Evolutionary conservation across 2,113 vertebrate genomes (phyloP), one percentile per base, ranked within the genome.

Genomic region (Campylomormyrus tamandua): DNA sequence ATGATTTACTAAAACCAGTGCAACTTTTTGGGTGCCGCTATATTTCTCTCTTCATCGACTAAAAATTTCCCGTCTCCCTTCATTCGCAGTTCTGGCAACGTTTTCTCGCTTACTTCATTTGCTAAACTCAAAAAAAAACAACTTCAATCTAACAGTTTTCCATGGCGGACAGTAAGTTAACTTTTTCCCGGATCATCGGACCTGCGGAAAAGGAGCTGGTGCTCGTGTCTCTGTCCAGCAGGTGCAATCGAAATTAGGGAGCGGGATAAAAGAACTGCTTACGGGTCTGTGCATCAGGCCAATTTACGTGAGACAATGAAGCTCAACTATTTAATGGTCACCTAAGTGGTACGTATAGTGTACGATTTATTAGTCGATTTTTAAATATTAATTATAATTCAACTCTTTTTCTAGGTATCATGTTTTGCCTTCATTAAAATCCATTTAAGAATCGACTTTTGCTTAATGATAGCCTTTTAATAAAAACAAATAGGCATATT

Each of bases 1-100:
- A 96, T 97, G 97, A 97, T 98, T 97, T 97, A 94, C 96, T 96
- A 96, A 97, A 96, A 97, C 96, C 96, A 96, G 94, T 95, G 96
- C 96, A 97, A 97, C 83, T 97, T 97, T 95, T 95, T 94, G 93
- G 95, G 95, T 92, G 93, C 94, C 91, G 94, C 95, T 95, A 95
- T 95, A 95, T 95, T 95, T 92, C 93, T 90, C 83, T 91, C 92
- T 93, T 56, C 83, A 80, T 89, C 89, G 86, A 85, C 90, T 94
- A 94, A 93, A 91, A 91, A 93, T 92, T 91, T 93, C 94, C 95
- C 93, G 94, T 89, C 90, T n/a, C 92, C 87, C 8, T 27, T 91
- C 89, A 92, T 91, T 90, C 35, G 90, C 91, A 92, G 87, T 31
- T 84, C 19, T 58, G 52, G 53, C 87, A 88, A 10, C 35, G 56